Conservation (phyloP, 2,797 vertebrate genomes). For the Lutjanus campechanus region DNA sequence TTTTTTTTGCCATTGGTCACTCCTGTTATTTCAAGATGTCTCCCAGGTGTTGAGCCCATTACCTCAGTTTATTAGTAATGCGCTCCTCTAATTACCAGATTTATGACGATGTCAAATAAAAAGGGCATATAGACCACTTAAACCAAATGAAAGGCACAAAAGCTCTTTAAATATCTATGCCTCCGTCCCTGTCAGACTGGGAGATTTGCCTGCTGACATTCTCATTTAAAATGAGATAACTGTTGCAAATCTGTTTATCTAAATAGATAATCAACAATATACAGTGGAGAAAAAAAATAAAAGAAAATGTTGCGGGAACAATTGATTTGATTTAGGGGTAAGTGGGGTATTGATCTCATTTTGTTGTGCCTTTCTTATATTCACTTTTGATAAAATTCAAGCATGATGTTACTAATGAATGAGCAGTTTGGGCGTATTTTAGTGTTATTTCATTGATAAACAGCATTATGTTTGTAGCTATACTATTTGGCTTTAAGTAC, state of each 20-base stretch:
- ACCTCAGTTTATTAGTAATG: slow-evolving; percentile 67
- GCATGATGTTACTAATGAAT: slow-evolving; percentile 72
- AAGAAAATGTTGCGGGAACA: slow-evolving; percentile 48
- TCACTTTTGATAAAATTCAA: slow-evolving; percentile 74
- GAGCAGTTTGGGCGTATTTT: slow-evolving; percentile 63
- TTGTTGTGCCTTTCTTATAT: slow-evolving; percentile 84
- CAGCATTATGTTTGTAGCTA: slow-evolving; percentile 69
- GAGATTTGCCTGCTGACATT: slow-evolving; percentile 63
- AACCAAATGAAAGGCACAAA: slow-evolving; percentile 87
- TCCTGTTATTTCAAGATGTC: slow-evolving; percentile 65
- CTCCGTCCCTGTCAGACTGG: slow-evolving; percentile 69
- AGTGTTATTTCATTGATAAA: slow-evolving; percentile 61
- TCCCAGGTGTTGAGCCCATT: slow-evolving; percentile 69
- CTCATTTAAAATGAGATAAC: slow-evolving; percentile 69
- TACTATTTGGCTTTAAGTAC: slow-evolving; percentile 70
- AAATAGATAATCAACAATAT: slow-evolving; percentile 43
- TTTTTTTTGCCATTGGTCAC: slow-evolving; percentile 35
- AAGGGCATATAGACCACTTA: slow-evolving; percentile 83
- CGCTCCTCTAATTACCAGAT: slow-evolving; percentile 79
- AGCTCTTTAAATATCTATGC: slow-evolving; percentile 80
- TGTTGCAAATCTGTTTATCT: slow-evolving; percentile 62
- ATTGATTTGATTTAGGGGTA: slow-evolving; percentile 60
- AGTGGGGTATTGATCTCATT: slow-evolving; percentile 69
- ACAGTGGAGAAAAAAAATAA: slow-evolving; percentile 4
- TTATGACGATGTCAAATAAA: slow-evolving; percentile 86